These are phyloP conservation scores for Glyptemys insculpta DNA, from an alignment of 2,797 vertebrate genomes.

Conservation along the genomic window DNA sequence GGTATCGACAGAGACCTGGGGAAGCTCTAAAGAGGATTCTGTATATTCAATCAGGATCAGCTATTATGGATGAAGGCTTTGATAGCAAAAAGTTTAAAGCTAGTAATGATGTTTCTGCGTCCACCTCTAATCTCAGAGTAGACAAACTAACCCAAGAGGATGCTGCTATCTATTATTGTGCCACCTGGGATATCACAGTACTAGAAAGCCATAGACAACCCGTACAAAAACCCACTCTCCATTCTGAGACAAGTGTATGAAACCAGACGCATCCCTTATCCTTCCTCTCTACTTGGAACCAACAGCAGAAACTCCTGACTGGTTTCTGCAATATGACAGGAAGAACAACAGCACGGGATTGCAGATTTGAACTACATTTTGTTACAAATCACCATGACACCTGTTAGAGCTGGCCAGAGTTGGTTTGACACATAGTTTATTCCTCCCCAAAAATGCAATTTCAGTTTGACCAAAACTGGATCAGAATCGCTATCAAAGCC, in stretches of 20 bases:
- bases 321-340: neutral
- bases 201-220: neutral
- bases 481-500: neutral
- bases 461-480: neutral
- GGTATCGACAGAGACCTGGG: constrained; percentile 4
- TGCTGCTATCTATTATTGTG: neutral
- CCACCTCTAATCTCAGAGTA: neutral
- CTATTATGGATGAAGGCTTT: neutral
- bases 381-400: neutral
- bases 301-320: neutral
- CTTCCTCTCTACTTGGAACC: neutral
- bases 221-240: neutral
- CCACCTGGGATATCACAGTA: neutral
- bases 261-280: neutral
- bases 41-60: neutral
- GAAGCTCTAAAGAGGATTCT: neutral
- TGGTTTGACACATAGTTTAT: neutral
- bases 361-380: neutral
- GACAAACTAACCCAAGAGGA: neutral
- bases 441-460: neutral
- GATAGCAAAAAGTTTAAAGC: neutral
- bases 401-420: neutral
- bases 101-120: neutral
- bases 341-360: neutral
- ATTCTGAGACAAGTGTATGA: neutral